phyloP scores from a whole-genome alignment of 2,797 vertebrate species.

The Hoplostethus atlanticus region DNA sequence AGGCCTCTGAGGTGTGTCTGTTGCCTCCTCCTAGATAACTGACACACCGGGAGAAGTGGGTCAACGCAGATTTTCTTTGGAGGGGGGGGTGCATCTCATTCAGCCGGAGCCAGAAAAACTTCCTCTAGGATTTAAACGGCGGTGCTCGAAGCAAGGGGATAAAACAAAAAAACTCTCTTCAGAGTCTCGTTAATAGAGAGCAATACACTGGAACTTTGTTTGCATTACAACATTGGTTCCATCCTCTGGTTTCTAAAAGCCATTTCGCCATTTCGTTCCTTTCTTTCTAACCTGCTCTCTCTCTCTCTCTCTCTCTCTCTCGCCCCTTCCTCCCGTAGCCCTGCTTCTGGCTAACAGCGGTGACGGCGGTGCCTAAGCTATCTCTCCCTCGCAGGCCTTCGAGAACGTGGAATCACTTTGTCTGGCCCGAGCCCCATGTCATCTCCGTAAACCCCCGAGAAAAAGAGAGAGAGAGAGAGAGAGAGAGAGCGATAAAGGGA shows the following conservation, averaged over 20 bases:
- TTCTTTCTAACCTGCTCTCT: slow-evolving; percentile 25
- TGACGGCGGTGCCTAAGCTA: slow-evolving; percentile 77
- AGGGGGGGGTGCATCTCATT: slow-evolving; percentile 60
- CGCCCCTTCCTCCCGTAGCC: slow-evolving; percentile 40
- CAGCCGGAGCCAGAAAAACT: slow-evolving; percentile 55
- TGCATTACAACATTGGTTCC: slow-evolving; percentile 52
- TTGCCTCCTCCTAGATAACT: slow-evolving; percentile 60
- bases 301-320: slow-evolving; percentile 12
- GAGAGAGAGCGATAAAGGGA: not conserved
- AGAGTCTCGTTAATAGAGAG: slow-evolving; percentile 53
- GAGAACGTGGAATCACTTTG: slow-evolving; percentile 80
- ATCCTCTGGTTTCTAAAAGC: slow-evolving; percentile 38
- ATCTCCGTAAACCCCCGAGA: slow-evolving; percentile 71
- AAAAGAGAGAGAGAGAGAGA: slow-evolving; percentile 17
- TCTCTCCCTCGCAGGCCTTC: slow-evolving; percentile 79
- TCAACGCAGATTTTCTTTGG: slow-evolving; percentile 67
- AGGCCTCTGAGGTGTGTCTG: slow-evolving; percentile 56
- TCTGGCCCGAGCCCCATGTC: slow-evolving; percentile 76
- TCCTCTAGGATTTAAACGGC: slow-evolving; percentile 64
- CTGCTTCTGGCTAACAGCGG: slow-evolving; percentile 70
- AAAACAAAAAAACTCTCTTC: slow-evolving; percentile 60
- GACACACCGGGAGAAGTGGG: slow-evolving; percentile 75
- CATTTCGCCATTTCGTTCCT: slow-evolving; percentile 27
- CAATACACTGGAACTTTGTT: slow-evolving; percentile 28
- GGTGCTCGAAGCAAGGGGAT: slow-evolving; percentile 55